Base-by-base conservation (phyloP, 1,140 invertebrate genomes). In the Cotesia chilonis region DNA sequence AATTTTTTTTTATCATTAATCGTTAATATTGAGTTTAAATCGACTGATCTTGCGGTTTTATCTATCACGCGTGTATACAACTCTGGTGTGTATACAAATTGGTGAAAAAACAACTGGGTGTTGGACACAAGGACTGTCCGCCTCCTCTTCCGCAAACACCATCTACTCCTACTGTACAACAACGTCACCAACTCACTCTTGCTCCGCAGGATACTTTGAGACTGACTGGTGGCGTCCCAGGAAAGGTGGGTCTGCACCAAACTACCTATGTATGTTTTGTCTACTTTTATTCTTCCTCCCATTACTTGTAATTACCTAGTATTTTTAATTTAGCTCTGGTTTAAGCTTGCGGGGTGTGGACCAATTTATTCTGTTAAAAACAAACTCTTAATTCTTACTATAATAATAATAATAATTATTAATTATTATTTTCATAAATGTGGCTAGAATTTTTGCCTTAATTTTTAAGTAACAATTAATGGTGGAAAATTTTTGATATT, bases 171-270 rank as follows among this genome's bases (percentile, higher is more conserved):
- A 82, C 84, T 87, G 84, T 85, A 85, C 85, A 80, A 86, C 85
- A 85, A 79, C 83, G 83, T 85, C 85, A 86, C 83, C 86, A 87
- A 85, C 85, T 87, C 84, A 87, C 84, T 87, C 83, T 87, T 87
- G 85, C 86, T 87, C 84, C 86, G 84, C 94, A 96, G 94, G 94
- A 92, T 95, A 95, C 92, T 95, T 94, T 92, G 94, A 96, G 92
- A 86, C 84, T 83, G 94, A 96, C 90, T 96, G 94, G 94, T 96
- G 94, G 94, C 92, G 94, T 89, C 94, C 94, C 85, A 92, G 94
- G 86, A 96, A 96, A 96, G 95, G 94, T 96, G 94, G 91, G 86
- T 87, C 86, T 87, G 83, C 86, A 87, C 85, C 85, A 86, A 86
- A 85, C 85, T 87, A 87, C 84, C 83, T 87, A 87, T 87, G 85